A percentile compares a stretch with the other conserved stretches of the same genome.
Evolutionary conservation across 2,797 vertebrate species (phyloP).

Genomic region (Mormyrops attenuatus): DNA sequence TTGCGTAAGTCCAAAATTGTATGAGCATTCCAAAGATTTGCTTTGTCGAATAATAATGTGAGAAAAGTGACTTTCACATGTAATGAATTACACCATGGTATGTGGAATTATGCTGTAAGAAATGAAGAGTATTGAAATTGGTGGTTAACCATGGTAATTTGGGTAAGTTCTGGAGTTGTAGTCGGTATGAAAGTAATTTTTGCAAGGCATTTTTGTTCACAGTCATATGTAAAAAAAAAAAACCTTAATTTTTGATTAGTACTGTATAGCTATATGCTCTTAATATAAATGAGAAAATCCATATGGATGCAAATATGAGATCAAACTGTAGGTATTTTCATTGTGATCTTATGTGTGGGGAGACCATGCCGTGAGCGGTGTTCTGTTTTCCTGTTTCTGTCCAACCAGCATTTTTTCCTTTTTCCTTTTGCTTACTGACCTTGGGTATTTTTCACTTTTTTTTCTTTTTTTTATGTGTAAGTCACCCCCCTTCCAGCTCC

Average conservation of each 20-base stretch:
- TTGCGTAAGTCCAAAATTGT: background rate
- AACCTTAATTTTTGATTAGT: background rate
- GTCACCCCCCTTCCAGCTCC: too few species aligned
- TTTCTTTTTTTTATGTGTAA: too few species aligned
- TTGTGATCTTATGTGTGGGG: too few species aligned
- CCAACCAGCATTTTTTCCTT: too few species aligned
- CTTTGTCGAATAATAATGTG: background rate
- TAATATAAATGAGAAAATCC: too few species aligned
- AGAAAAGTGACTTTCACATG: background rate
- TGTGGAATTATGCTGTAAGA: background rate
- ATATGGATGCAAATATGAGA: too few species aligned
- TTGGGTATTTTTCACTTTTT: too few species aligned
- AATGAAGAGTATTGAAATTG: background rate
- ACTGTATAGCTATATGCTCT: background rate
- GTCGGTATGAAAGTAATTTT: background rate
- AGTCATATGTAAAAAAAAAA: background rate
- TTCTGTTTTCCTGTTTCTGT: too few species aligned
- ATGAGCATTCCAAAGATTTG: background rate
- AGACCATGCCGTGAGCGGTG: too few species aligned
- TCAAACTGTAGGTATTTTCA: too few species aligned
- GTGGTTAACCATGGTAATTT: background rate
- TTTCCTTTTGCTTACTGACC: too few species aligned
- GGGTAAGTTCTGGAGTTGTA: background rate
- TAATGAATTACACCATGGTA: background rate
- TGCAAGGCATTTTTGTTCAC: background rate